A percentile compares a stretch with the other conserved stretches of the same genome.
Conservation (phyloP, 2,888 invertebrate genomes). For the Cantharis nigra region DNA sequence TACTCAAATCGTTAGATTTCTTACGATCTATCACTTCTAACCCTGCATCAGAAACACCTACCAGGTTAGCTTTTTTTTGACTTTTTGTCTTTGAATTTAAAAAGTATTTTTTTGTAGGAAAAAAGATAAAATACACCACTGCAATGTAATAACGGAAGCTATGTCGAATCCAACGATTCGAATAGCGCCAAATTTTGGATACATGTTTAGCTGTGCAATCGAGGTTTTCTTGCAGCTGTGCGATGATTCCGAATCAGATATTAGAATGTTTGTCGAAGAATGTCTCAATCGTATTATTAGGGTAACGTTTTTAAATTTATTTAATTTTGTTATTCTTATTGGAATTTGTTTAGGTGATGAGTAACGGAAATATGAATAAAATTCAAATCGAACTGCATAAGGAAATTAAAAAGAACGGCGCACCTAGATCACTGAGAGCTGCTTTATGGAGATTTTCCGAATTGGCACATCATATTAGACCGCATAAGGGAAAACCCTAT, state of each 20-base stretch:
- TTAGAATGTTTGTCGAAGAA: conserved; percentile 81
- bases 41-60: conserved; percentile 37
- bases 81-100: neutral
- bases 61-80: conserved; percentile 28
- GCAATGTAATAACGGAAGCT: conserved; percentile 73
- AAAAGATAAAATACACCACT: conserved; percentile 77
- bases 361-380: conserved; percentile 71
- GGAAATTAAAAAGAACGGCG: conserved; percentile 80
- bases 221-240: conserved; percentile 72
- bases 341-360: conserved; percentile 55
- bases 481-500: conserved; percentile 79
- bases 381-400: conserved; percentile 81
- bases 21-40: conserved; percentile 42
- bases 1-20: conserved; percentile 52
- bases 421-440: conserved; percentile 71
- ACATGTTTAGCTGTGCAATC: conserved; percentile 71
- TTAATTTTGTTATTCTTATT: neutral
- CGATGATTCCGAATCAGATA: conserved; percentile 78
- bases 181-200: conserved; percentile 64
- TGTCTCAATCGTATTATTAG: conserved; percentile 79
- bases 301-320: conserved; percentile 41
- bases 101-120: conserved; percentile 58
- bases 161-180: conserved; percentile 67
- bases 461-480: conserved; percentile 74
- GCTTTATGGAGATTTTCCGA: conserved; percentile 78